phyloP scores from a whole-genome alignment of 2,888 invertebrate genomes.

The Brachypalpus laphriformis region DNA sequence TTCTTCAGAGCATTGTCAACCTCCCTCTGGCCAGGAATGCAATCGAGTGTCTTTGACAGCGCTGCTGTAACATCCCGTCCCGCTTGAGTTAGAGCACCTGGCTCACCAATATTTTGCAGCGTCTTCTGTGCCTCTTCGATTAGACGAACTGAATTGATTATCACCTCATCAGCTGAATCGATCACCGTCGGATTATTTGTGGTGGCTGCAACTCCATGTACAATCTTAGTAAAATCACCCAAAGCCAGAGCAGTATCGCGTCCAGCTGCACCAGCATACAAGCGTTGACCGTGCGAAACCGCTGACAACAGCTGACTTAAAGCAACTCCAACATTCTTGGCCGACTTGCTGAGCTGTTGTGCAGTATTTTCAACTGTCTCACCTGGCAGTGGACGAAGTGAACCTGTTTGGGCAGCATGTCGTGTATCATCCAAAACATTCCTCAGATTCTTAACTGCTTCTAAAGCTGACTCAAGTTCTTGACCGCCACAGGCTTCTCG shows the following conservation, averaged over 20 bases:
- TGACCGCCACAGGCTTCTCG: conserved; percentile 92
- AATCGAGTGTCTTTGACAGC: conserved; percentile 87
- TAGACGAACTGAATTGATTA: conserved; percentile 89
- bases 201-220: conserved; percentile 91
- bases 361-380: conserved; percentile 87
- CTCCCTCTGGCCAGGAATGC: conserved; percentile 96
- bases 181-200: conserved; percentile 86
- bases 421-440: conserved; percentile 92
- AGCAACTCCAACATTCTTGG: conserved; percentile 91
- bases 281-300: conserved; percentile 91
- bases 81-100: conserved; percentile 86
- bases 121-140: conserved; percentile 91
- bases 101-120: conserved; percentile 81
- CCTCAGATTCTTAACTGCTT: conserved; percentile 90
- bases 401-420: conserved; percentile 88
- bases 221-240: conserved; percentile 88
- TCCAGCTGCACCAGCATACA: conserved; percentile 91
- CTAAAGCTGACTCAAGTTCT: conserved; percentile 93
- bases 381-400: conserved; percentile 92
- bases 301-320: conserved; percentile 94
- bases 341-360: conserved; percentile 83
- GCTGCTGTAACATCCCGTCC: conserved; percentile 89
- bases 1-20: conserved; percentile 94
- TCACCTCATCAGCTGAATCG: conserved; percentile 90
- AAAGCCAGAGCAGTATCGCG: conserved; percentile 91